Evolutionary conservation across 2,888 invertebrate genomes (phyloP), one percentile per base, ranked within the genome.

Genomic region (Hirtodrosophila duncani): DNA sequence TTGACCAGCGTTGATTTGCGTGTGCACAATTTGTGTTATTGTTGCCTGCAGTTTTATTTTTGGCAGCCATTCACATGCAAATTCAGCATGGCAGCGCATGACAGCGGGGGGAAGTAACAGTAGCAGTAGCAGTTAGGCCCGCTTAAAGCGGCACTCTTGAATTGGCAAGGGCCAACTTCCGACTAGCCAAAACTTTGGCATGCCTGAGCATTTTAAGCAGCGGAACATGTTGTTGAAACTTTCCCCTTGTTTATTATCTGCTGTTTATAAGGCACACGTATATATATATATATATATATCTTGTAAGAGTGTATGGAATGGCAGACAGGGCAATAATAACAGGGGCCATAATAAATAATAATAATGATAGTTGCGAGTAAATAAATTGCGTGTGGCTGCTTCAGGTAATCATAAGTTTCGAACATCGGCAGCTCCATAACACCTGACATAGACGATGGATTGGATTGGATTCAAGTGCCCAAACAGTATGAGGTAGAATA

Each of bases 1-100:
- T 70, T 70, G 72, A 67, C 27, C 49, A 63, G 56, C 46, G 60
- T 3, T 46, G 50, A 48, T 60, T 70, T 69, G 70, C 72, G 70
- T 70, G 69, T 70, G 69, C 69, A 62, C 70, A 70, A 72, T 67
- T 69, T 72, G 69, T 67, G 65, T 69, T 11, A 26, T 44, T 52
- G 37, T 38, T 48, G 24, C 21, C 46, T 64, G 27, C 56, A 44
- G 43, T 48, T 62, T 60, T 56, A 51, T 66, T 66, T 67, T 57
- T 67, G 72, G 72, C 72, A 70, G 48, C 69, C 52, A 51, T 71
- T 64, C 53, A 52, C 48, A 46, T 52, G 43, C 44, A 66, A 65
- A 67, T 68, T 60, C 66, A 71, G 65, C 50, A 48, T 31, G 38
- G 33, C n/a, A n/a, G 17, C 14, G 24, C 31, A 13, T 16, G 24